Base-by-base conservation (phyloP, 2,113 vertebrate genomes). In the Gobio gobio region DNA sequence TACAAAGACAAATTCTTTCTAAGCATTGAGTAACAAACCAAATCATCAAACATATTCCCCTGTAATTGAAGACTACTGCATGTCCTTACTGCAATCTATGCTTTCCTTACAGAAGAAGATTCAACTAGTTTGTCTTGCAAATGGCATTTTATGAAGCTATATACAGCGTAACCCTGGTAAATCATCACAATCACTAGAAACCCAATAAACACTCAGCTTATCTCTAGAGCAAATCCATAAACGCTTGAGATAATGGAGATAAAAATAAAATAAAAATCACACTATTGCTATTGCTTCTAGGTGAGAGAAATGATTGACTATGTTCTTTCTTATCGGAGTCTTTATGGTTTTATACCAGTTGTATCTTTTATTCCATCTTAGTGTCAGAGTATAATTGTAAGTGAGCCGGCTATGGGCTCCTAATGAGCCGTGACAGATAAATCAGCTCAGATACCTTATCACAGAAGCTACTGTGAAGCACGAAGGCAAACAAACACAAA, bases 381-480 rank as follows among this genome's bases (percentile, higher is more conserved):
- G 54, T 47, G 58, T 18, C 76, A 64, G 54, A 74, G 78, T 86
- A 72, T 88, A 89, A 90, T 82, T 61, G 79, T 78, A 45, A 66
- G 68, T 61, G 63, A 64, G 61, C 33, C n/a, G 22, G 72, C 16
- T 47, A 64, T 68, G n/a, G 70, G 82, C 77, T 85, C 64, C 90
- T 93, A 94, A 94, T 91, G 92, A 94, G 93, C 83, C 88, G 87
- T 89, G 87, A 89, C 86, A 87, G 93, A 94, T 93, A 93, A 92
- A 88, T 88, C 86, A 49, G 80, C 66, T 43, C 66, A 90, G 92
- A 93, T 94, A 92, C 8, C 87, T 92, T 94, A 95, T 94, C 93
- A 88, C 43, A 64, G 43, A 70, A 45, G 90, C 95, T 94, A 93
- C 94, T 89, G 93, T 88, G 85, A 77, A 90, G 87, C 78, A 87